phyloP scores from a whole-genome alignment of 2,888 invertebrate genomes.

The Noctua janthe region DNA sequence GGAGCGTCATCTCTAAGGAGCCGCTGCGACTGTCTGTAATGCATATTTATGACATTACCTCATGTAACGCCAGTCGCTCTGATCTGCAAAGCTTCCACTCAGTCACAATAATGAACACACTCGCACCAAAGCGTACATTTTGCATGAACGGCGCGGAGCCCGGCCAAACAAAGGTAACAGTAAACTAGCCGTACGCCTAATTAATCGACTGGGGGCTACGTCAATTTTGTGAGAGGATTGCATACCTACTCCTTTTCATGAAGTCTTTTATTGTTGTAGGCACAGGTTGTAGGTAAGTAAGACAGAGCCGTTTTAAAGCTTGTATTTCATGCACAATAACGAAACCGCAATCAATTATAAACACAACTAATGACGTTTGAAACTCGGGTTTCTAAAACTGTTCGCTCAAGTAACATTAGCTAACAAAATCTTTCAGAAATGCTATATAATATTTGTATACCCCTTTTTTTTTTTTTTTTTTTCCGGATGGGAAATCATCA shows the following conservation, averaged over 20 bases:
- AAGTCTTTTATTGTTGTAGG: neutral
- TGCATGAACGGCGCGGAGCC: constrained; percentile 42
- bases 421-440: neutral
- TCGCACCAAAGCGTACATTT: constrained; percentile 42
- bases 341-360: neutral
- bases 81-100: constrained; percentile 54
- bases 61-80: constrained; percentile 38
- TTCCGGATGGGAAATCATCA: too few relatives aligned
- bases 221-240: constrained; percentile 19
- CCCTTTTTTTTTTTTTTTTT: too few relatives aligned
- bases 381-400: neutral
- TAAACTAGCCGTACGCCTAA: constrained; percentile 55
- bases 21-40: constrained; percentile 44
- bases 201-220: constrained; percentile 47
- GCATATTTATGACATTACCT: constrained; percentile 65
- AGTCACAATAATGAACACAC: constrained; percentile 58
- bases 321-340: neutral
- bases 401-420: neutral
- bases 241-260: neutral
- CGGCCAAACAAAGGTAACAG: constrained; percentile 54
- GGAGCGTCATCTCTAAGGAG: constrained; percentile 20
- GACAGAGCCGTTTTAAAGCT: neutral
- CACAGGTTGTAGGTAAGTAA: neutral
- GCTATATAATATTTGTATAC: neutral
- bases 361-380: neutral